Evolutionary conservation across 2,113 vertebrate genomes (phyloP), one percentile per base, ranked within the genome.

Genomic region (Penelope pileata): DNA sequence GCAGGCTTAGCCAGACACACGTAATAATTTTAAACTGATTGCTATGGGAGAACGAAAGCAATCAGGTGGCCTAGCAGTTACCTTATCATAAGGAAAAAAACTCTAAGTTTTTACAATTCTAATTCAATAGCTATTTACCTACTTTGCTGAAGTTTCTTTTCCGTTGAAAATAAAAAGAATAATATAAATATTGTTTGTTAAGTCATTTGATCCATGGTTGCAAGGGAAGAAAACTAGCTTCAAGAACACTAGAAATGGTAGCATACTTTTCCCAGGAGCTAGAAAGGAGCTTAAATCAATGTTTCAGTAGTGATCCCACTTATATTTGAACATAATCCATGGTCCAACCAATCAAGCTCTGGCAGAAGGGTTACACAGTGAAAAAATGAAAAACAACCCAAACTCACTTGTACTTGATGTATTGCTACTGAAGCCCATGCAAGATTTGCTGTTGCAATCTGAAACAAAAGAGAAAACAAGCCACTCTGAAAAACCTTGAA

Each of bases 361-460:
- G 16, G 50, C 24, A 86, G 42, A 80, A n/a, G 23, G 27, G 24
- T 58, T 40, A 64, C 12, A 26, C 9, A 66, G 34, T 4, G 16
- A 62, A 87, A 63, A 81, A 68, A 58, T 14, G 1, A 45, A 83
- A 80, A 70, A 26, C 6, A 43, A 85, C 51, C 36, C 64, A 85
- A 24, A 95, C 97, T 91, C 97, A 99, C 99, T 98, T 99, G 99
- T 88, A 99, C 99, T 98, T 99, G 99, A 97, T 99, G 99, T 97
- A 99, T 99, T 92, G 99, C 99, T 96, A 99, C 98, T 21, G 99
- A 99, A 56, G 99, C 99, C 99, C 99, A 99, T 21, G 99, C 99
- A 93, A 99, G 98, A 97, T 99, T 99, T 90, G 99, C 99, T 88
- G 99, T 99, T 84, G 99, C 99, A 97, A 99, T 98, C 99, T 99